Percentiles rank a stretch among this genome's conserved stretches.
Evolutionary conservation across 2,113 vertebrate species (phyloP).

Genomic region (Cheirogaleus medius): DNA sequence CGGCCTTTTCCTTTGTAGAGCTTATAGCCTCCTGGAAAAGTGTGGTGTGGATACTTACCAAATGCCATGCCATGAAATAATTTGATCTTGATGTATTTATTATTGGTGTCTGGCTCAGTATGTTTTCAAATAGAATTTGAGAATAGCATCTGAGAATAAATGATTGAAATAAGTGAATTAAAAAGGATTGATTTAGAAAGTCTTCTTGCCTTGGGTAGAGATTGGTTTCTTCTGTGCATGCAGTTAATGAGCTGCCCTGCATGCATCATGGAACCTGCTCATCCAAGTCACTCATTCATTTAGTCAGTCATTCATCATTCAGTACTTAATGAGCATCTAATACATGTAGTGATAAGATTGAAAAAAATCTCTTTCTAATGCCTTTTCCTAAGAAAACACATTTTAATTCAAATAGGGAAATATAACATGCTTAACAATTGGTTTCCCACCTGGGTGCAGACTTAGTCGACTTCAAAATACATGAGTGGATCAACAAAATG

Average conservation of each 20-base stretch:
- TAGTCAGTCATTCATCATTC: not conserved
- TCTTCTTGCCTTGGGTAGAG: not conserved
- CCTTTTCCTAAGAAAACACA: not conserved
- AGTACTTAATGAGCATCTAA: not conserved
- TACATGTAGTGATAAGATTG: not conserved
- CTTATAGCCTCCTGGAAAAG: not conserved
- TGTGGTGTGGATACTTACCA: not conserved
- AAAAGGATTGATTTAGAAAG: not conserved
- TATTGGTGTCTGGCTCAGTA: not conserved
- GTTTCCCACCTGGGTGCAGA: not conserved
- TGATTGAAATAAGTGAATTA: not conserved
- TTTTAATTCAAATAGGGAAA: slow-evolving; percentile 26
- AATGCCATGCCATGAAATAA: not conserved
- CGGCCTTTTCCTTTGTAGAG: not conserved
- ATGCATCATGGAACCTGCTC: not conserved
- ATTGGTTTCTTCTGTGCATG: not conserved
- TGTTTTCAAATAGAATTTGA: not conserved
- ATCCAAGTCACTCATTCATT: not conserved
- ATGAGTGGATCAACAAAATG: no score
- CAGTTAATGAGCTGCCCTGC: not conserved
- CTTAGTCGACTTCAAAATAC: not conserved
- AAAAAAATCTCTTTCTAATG: not conserved
- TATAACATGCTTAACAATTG: not conserved
- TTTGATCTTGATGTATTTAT: not conserved
- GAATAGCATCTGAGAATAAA: not conserved